Base-by-base conservation (phyloP, 2,113 vertebrate genomes). In the Gallinago media region DNA sequence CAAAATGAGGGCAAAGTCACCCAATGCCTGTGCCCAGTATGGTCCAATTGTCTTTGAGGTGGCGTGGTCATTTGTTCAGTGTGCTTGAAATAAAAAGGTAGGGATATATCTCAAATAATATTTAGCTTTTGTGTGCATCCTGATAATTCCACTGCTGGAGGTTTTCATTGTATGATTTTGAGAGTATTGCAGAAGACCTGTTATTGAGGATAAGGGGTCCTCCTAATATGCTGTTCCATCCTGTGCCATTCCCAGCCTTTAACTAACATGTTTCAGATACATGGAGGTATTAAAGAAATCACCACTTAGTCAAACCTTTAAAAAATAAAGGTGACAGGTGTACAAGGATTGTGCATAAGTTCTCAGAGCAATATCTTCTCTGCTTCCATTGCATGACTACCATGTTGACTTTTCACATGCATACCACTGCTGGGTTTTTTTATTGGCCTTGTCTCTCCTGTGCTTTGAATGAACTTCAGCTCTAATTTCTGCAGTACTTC, bases 381-480 rank as follows among this genome's bases (percentile, higher is more conserved):
- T 2, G 4, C 52, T 91, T 49, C 38, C 34, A 9, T 47, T 42
- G 18, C 52, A 36, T 11, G 6, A 27, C 46, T 66, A 9, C 21
- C 58, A 17, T 8, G 1, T 3, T 62, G 82, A 56, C 34, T 92
- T 81, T 32, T 88, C 80, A 79, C 38, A n/a, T 23, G 16, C 36
- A 38, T 4, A 29, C 12, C 4, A 4, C 65, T 90, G 26, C 67
- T 86, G 42, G 32, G 15, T 40, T 26, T 38, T 42, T 50, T 82
- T 13, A 17, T 26, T 83, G 20, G 55, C 15, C 52, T 75, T 78
- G 50, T 92, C 38, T 93, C 65, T 93, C 25, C 67, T 62, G 40
- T 34, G 94, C 62, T 95, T 93, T 94, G 71, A 86, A 54, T 83
- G 77, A 91, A 90, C 68, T 75, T 91, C 65, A 55, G 85, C 79